Evolutionary conservation across 2,797 vertebrate species (phyloP).

Genomic region (Sylvilagus floridanus): DNA sequence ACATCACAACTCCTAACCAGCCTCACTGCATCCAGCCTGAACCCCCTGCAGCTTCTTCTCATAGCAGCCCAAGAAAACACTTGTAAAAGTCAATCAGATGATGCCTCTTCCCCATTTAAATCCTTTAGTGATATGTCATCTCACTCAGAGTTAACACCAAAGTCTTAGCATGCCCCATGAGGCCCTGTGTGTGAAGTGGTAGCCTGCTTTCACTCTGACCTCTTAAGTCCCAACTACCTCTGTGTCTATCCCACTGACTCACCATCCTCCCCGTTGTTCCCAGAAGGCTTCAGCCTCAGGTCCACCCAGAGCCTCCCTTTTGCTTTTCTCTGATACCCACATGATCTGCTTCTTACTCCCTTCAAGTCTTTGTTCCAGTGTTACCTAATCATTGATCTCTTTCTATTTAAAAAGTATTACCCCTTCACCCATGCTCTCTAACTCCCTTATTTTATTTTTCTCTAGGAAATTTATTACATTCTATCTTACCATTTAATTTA

Average conservation of each 20-base stretch:
- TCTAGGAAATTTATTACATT: neutral
- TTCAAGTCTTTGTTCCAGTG: neutral
- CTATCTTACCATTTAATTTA: neutral
- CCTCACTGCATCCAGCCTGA: neutral
- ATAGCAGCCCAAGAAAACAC: neutral
- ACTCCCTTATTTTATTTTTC: neutral
- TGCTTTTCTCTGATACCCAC: neutral
- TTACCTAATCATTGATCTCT: neutral
- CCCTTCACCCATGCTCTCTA: neutral
- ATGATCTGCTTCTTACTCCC: neutral
- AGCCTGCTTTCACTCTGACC: neutral
- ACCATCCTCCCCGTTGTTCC: neutral
- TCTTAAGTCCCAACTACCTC: neutral
- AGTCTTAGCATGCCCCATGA: neutral
- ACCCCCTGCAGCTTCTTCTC: neutral
- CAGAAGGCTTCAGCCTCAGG: neutral
- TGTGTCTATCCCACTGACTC: neutral
- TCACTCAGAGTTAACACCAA: neutral
- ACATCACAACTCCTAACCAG: neutral
- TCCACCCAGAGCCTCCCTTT: neutral
- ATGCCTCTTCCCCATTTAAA: neutral
- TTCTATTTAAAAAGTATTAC: neutral
- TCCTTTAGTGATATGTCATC: neutral
- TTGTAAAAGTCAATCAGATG: neutral
- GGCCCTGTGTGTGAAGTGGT: neutral